Conservation (phyloP, 2,113 vertebrate genomes). For the Xiphophorus hellerii region DNA sequence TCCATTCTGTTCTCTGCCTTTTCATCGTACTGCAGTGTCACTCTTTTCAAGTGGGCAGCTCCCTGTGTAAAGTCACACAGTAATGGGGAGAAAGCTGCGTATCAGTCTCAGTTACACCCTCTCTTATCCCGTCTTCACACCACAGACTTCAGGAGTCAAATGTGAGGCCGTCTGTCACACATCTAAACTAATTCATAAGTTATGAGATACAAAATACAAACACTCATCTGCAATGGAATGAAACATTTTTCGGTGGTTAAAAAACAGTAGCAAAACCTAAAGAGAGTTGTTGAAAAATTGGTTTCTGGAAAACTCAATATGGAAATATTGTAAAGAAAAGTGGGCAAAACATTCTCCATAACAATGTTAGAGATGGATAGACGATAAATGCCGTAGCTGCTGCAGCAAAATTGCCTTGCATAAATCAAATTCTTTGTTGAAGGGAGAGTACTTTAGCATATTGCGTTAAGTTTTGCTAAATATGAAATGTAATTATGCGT, state of each 20-base stretch:
- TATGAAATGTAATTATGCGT: neutral
- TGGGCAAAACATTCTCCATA: neutral
- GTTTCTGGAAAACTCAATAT: neutral
- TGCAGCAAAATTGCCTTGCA: neutral
- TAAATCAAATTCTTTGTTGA: neutral
- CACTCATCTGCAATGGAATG: neutral
- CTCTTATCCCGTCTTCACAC: neutral
- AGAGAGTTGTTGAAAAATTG: too few relatives aligned
- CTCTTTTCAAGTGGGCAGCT: conserved; percentile 52
- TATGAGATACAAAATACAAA: neutral
- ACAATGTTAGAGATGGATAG: neutral
- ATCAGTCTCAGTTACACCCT: conserved; percentile 15
- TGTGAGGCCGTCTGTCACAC: neutral
- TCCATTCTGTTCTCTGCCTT: conserved; percentile 19
- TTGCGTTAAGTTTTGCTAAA: neutral
- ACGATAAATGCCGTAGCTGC: neutral
- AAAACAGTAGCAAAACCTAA: neutral
- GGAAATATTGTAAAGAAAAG: neutral
- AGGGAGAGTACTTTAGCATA: neutral
- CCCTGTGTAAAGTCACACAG: conserved; percentile 21
- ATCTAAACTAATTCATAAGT: neutral
- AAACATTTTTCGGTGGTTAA: too few relatives aligned
- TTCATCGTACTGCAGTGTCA: conserved; percentile 69
- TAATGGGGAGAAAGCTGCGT: conserved; percentile 16
- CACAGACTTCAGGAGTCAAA: neutral